Percentiles rank a stretch among this genome's conserved stretches.
phyloP scores from a whole-genome alignment of 1,140 invertebrate genomes.

The Macrotrachela quadricornifera region DNA sequence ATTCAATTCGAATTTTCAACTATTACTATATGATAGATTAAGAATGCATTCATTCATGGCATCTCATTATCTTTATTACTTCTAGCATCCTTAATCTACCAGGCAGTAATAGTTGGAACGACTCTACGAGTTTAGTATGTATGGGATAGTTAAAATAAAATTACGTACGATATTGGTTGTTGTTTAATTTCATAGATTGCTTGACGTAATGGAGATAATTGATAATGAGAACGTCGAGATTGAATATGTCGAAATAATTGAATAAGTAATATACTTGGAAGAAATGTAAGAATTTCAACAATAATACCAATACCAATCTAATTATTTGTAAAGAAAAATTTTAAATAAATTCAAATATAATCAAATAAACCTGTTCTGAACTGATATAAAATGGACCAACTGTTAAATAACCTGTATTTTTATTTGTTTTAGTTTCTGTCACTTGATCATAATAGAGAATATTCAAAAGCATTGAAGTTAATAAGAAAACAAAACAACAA shows the following conservation, averaged over 20 bases:
- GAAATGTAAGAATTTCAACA: constrained; percentile 17
- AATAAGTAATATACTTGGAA: constrained; percentile 16
- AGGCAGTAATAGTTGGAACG: no score
- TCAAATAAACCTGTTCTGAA: neutral
- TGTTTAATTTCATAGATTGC: no score
- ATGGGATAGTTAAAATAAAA: no score
- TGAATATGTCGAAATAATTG: constrained; percentile 20
- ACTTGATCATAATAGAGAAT: constrained; percentile 25
- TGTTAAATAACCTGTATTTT: neutral
- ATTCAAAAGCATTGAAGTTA: constrained; percentile 30
- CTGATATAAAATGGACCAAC: constrained; percentile 4
- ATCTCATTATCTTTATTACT: no score
- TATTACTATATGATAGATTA: no score
- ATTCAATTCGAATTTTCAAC: no score
- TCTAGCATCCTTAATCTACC: no score
- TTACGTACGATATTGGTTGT: no score
- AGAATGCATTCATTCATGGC: no score
- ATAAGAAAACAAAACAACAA: constrained; percentile 27
- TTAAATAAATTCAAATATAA: no score
- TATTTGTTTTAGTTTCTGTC: neutral
- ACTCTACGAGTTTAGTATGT: no score
- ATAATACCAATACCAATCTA: constrained; percentile 13
- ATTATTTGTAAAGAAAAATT: neutral
- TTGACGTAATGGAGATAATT: no score
- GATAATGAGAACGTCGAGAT: constrained; percentile 10